Percentiles rank a stretch among this genome's conserved stretches.
Conservation (phyloP, 2,888 invertebrate species). For the Hermaeophaga mercurialis region DNA sequence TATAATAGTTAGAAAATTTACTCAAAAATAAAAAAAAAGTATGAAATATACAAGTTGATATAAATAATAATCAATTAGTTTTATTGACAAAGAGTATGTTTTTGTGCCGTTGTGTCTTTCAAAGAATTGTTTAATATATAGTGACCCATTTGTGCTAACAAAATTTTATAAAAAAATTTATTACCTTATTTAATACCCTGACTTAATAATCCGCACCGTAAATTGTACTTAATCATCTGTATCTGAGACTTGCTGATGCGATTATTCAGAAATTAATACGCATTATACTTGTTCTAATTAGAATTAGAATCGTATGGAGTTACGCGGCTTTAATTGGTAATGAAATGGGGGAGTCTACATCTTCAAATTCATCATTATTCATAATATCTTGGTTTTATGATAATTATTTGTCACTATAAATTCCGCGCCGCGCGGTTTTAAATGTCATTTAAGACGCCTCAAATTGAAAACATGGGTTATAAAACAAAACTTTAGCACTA, state of each 20-base stretch:
- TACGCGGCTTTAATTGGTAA: constrained; percentile 9
- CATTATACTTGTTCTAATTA: constrained; percentile 11
- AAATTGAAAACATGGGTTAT: background rate
- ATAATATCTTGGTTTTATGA: constrained; percentile 11
- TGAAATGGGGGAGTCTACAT: constrained; percentile 8
- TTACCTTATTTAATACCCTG: background rate
- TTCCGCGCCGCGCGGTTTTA: background rate
- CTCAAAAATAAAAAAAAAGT: too few relatives aligned
- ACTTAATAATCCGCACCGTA: background rate
- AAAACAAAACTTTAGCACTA: background rate
- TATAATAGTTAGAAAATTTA: too few relatives aligned
- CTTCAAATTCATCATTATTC: constrained; percentile 15
- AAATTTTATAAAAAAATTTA: too few relatives aligned
- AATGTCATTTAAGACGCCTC: constrained; percentile 1
- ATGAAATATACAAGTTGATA: too few relatives aligned
- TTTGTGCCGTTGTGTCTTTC: too few relatives aligned
- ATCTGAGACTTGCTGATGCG: constrained; percentile 7
- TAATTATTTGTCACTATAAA: constrained; percentile 9
- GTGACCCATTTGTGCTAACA: too few relatives aligned
- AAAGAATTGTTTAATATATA: too few relatives aligned
- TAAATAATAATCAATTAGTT: too few relatives aligned
- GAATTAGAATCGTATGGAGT: constrained; percentile 8
- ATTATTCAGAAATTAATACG: constrained; percentile 9
- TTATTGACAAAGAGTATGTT: too few relatives aligned
- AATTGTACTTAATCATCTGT: background rate